These are phyloP conservation scores for Steinernema carpocapsae DNA, from an alignment of 2,888 invertebrate genomes.

Conservation along the genomic window DNA sequence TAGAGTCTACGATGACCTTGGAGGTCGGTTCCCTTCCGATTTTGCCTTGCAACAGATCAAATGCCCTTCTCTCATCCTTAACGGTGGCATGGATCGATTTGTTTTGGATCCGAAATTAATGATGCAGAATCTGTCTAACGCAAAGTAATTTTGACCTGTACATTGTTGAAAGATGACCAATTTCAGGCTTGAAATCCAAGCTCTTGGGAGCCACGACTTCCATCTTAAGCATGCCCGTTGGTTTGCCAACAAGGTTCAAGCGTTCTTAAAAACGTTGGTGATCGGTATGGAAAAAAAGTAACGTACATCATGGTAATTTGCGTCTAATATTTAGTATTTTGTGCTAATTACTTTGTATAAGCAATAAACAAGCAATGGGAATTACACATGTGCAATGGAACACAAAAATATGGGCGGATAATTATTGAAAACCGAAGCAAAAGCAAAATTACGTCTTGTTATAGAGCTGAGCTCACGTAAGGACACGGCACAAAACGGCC, in stretches of 20 bases:
- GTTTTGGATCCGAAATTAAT: conserved; percentile 62
- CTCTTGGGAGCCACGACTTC: conserved; percentile 67
- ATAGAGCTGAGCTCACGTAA: too few relatives aligned
- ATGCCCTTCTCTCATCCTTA: conserved; percentile 59
- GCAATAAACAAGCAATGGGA: too few relatives aligned
- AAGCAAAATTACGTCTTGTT: too few relatives aligned
- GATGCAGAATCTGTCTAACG: conserved; percentile 53
- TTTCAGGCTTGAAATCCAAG: conserved; percentile 62
- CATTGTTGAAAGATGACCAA: not conserved
- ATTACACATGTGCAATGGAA: too few relatives aligned
- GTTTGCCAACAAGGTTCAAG: conserved; percentile 57
- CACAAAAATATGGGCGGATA: too few relatives aligned
- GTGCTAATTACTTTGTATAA: not conserved
- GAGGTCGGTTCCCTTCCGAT: conserved; percentile 64
- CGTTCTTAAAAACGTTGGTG: conserved; percentile 30
- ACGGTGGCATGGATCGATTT: conserved; percentile 63
- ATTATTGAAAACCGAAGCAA: too few relatives aligned
- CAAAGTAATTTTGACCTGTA: conserved; percentile 39
- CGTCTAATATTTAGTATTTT: not conserved
- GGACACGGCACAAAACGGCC: too few relatives aligned
- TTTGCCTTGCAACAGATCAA: conserved; percentile 56
- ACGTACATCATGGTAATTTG: too few relatives aligned
- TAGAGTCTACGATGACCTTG: conserved; percentile 64
- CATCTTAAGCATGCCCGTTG: conserved; percentile 67
- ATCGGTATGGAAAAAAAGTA: not conserved